Conservation (phyloP, 2,888 invertebrate species). For the Chymomyza procnemis region DNA sequence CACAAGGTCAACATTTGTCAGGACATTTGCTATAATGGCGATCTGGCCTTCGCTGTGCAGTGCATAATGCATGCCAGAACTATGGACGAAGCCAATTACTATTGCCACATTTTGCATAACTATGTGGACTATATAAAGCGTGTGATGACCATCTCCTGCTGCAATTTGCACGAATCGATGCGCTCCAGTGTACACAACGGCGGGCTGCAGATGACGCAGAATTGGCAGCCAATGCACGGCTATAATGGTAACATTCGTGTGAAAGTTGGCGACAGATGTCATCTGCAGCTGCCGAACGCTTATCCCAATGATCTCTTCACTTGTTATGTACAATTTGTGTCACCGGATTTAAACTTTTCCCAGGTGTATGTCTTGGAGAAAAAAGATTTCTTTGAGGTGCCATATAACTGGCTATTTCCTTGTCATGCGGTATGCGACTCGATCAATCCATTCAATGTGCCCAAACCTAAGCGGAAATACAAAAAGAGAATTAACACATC, state of each 20-base stretch:
- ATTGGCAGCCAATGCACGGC: slow-evolving; percentile 79
- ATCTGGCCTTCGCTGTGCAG: slow-evolving; percentile 86
- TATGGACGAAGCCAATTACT: slow-evolving; percentile 62
- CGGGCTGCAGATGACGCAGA: slow-evolving; percentile 80
- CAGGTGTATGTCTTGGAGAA: too few relatives aligned
- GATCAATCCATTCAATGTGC: too few relatives aligned
- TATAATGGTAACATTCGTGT: slow-evolving; percentile 75
- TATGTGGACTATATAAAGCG: slow-evolving; percentile 63
- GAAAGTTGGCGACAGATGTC: slow-evolving; percentile 87
- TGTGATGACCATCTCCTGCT: slow-evolving; percentile 75
- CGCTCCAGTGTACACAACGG: slow-evolving; percentile 75
- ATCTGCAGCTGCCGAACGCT: too few relatives aligned
- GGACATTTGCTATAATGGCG: slow-evolving; percentile 90
- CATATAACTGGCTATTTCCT: too few relatives aligned
- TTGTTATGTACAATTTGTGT: too few relatives aligned
- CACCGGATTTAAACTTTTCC: too few relatives aligned
- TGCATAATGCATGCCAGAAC: slow-evolving; percentile 84
- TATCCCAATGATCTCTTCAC: too few relatives aligned
- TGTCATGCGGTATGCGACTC: too few relatives aligned
- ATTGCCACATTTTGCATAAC: too few relatives aligned
- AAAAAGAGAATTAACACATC: too few relatives aligned
- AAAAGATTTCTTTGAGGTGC: too few relatives aligned
- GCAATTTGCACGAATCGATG: slow-evolving; percentile 75
- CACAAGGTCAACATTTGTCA: slow-evolving; percentile 89
- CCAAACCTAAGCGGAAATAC: too few relatives aligned